Evolutionary conservation across 1,140 invertebrate species (phyloP).

Genomic region (Neodiprion pinetum): DNA sequence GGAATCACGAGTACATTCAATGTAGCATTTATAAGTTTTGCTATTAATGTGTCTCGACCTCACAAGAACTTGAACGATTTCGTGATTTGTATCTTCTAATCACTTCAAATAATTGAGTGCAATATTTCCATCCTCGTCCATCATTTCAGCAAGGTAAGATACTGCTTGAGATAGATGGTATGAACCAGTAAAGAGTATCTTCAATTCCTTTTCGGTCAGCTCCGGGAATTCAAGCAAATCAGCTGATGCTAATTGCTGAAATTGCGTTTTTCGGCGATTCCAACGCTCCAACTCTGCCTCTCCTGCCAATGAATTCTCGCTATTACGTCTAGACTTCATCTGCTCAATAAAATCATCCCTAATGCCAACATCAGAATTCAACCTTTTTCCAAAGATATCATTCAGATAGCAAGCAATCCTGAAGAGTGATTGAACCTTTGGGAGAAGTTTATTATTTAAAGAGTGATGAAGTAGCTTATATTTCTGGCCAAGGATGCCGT

Average conservation of each 20-base stretch:
- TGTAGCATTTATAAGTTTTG: conserved; percentile 15
- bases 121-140: too few species aligned
- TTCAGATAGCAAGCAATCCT: too few species aligned
- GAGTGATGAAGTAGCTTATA: background rate
- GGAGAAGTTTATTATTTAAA: too few species aligned
- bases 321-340: too few species aligned
- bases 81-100: background rate
- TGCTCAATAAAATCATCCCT: too few species aligned
- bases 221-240: conserved; percentile 17
- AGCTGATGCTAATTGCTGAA: conserved; percentile 3
- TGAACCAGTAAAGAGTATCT: too few species aligned
- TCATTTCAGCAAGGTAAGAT: too few species aligned
- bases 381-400: too few species aligned
- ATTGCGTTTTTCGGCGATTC: conserved; percentile 2
- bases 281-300: background rate
- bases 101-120: background rate
- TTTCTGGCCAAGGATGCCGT: conserved; percentile 16
- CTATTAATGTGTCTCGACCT: conserved; percentile 13
- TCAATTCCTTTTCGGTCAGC: background rate
- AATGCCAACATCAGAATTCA: too few species aligned
- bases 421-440: too few species aligned
- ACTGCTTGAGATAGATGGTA: too few species aligned
- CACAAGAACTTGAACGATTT: conserved; percentile 5
- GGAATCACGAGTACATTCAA: conserved; percentile 2
- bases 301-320: too few species aligned